Conservation (phyloP, 2,797 vertebrate species). For the Sebastes oblongus region DNA sequence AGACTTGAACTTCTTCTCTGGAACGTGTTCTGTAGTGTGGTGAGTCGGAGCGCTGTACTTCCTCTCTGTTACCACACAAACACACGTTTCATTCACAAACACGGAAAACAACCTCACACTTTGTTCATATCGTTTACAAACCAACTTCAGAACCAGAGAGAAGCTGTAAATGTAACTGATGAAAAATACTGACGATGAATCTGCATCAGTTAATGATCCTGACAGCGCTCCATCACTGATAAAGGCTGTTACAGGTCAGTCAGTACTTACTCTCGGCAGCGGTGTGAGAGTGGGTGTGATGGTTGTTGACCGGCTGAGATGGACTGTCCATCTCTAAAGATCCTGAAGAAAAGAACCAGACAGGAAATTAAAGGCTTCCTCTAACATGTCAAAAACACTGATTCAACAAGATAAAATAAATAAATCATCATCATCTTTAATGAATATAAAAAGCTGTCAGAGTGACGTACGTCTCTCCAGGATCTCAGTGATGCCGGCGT, state of each 20-base stretch:
- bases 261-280: conserved; percentile 90
- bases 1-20: conserved; percentile 99
- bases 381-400: neutral
- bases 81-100: neutral
- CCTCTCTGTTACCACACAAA: conserved; percentile 84
- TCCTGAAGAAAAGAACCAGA: conserved; percentile 73
- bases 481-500: conserved; percentile 98
- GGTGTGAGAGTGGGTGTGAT: conserved; percentile 94
- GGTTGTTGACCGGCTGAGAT: conserved; percentile 97
- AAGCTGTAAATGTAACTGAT: neutral
- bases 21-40: conserved; percentile 93
- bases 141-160: neutral
- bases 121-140: neutral
- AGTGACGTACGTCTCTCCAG: conserved; percentile 91
- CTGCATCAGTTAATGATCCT: too few species aligned
- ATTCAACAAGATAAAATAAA: neutral
- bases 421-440: neutral
- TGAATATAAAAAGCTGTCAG: neutral
- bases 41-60: conserved; percentile 93
- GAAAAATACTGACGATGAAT: too few species aligned
- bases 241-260: too few species aligned
- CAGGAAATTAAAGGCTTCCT: neutral
- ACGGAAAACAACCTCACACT: neutral
- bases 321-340: conserved; percentile 98
- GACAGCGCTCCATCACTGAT: too few species aligned